phyloP scores from a whole-genome alignment of 2,888 invertebrate genomes.

The Diplazon laetatorius region DNA sequence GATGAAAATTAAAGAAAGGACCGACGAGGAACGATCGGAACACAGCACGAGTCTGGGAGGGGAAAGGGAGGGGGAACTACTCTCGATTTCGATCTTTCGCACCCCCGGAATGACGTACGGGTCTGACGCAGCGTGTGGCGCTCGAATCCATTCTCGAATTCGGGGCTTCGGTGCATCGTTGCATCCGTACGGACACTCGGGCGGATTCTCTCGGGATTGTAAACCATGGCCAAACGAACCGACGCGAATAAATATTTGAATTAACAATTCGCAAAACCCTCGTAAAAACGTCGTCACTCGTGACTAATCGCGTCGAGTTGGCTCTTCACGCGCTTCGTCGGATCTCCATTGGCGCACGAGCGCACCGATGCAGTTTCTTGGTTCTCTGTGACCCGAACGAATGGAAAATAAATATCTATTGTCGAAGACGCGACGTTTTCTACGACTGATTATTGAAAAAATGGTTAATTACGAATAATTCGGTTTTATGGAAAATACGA shows the following conservation, averaged over 20 bases:
- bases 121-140: slow-evolving; percentile 78
- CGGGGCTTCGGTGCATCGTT: slow-evolving; percentile 12
- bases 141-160: slow-evolving; percentile 59
- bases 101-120: slow-evolving; percentile 78
- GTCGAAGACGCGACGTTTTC: too few species aligned
- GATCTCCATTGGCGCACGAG: slow-evolving; percentile 44
- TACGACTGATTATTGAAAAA: too few species aligned
- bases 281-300: slow-evolving; percentile 80
- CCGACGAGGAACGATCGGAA: slow-evolving; percentile 33
- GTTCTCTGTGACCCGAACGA: too few species aligned
- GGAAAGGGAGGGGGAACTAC: too few species aligned
- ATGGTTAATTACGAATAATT: too few species aligned
- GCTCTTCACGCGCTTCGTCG: not conserved
- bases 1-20: slow-evolving; percentile 57
- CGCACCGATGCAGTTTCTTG: too few species aligned
- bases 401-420: too few species aligned
- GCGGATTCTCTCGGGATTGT: slow-evolving; percentile 68
- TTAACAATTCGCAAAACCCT: slow-evolving; percentile 77
- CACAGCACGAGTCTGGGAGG: slow-evolving; percentile 65
- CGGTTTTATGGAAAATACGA: too few species aligned
- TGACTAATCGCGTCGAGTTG: slow-evolving; percentile 73
- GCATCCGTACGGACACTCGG: slow-evolving; percentile 8
- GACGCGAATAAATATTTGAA: slow-evolving; percentile 77
- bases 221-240: slow-evolving; percentile 72
- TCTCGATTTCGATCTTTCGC: slow-evolving; percentile 70